Percentiles rank a stretch among this genome's conserved stretches.
These are phyloP conservation scores for Manis javanica DNA, from an alignment of 2,797 vertebrate species.

Conservation along the genomic window DNA sequence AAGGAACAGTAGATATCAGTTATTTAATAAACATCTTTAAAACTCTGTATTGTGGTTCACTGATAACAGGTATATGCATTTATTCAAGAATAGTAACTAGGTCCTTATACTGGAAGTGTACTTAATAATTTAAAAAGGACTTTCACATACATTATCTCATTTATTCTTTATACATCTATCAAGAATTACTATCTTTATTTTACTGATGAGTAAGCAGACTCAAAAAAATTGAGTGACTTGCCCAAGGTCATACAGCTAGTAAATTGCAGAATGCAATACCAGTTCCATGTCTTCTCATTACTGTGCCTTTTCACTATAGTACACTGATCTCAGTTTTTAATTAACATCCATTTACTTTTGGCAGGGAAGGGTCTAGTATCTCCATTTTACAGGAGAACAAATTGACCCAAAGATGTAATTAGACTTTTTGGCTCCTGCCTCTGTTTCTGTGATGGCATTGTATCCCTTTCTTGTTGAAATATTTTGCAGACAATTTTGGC, in stretches of 20 bases:
- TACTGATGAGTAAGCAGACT: not conserved
- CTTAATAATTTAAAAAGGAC: not conserved
- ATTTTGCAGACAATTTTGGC: not conserved
- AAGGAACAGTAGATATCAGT: not conserved
- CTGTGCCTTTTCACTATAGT: not conserved
- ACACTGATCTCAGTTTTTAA: not conserved
- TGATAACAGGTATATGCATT: not conserved
- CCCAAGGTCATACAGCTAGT: not conserved
- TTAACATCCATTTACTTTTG: not conserved
- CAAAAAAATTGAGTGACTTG: not conserved
- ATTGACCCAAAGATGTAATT: not conserved
- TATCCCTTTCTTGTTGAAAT: not conserved
- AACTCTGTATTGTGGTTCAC: not conserved
- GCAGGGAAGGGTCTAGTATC: not conserved
- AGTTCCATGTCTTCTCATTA: not conserved
- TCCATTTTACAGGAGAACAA: slow-evolving; percentile 22
- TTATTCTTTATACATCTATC: not conserved
- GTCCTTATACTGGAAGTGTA: not conserved
- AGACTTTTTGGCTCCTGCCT: not conserved
- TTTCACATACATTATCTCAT: not conserved
- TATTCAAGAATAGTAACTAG: not conserved
- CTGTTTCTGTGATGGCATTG: not conserved
- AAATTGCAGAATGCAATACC: not conserved
- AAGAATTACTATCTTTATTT: not conserved
- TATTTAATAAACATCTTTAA: not conserved